Conservation (phyloP, 2,797 vertebrate genomes). For the Schizopygopsis pylzovi region DNA sequence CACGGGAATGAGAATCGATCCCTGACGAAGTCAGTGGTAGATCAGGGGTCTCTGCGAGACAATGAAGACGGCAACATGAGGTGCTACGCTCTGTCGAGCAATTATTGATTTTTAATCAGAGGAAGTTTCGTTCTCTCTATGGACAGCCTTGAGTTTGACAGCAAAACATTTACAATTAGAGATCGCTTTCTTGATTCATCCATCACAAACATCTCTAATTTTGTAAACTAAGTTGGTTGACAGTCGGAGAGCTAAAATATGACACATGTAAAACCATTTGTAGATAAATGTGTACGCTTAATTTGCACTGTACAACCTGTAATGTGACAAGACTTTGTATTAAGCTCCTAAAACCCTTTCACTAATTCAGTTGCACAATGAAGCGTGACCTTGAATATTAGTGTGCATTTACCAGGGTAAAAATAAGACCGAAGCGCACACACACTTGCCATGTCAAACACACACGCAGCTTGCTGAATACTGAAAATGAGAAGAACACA, state of each 20-base stretch:
- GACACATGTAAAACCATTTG: slow-evolving; percentile 14
- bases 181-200: slow-evolving; percentile 35
- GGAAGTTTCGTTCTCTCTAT: slow-evolving; percentile 24
- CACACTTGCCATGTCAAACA: slow-evolving; percentile 1
- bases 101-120: slow-evolving; percentile 43
- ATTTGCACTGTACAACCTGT: slow-evolving; percentile 1
- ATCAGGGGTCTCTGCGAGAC: slow-evolving; percentile 25
- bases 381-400: slow-evolving; percentile 30
- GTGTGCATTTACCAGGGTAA: neutral
- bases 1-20: slow-evolving; percentile 34
- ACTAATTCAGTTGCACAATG: slow-evolving; percentile 37
- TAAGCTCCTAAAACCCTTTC: slow-evolving; percentile 37
- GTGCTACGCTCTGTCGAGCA: slow-evolving; percentile 30
- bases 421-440: neutral
- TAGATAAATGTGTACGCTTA: neutral
- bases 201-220: slow-evolving; percentile 27
- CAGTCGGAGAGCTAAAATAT: neutral
- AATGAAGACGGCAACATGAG: slow-evolving; percentile 41
- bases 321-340: slow-evolving; percentile 28
- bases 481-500: neutral
- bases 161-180: slow-evolving; percentile 42
- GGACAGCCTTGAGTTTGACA: slow-evolving; percentile 38
- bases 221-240: neutral
- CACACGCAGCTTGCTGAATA: neutral
- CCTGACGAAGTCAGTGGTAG: slow-evolving; percentile 28